Base-by-base conservation (phyloP, 1,140 invertebrate species). In the Metaphire vulgaris region DNA sequence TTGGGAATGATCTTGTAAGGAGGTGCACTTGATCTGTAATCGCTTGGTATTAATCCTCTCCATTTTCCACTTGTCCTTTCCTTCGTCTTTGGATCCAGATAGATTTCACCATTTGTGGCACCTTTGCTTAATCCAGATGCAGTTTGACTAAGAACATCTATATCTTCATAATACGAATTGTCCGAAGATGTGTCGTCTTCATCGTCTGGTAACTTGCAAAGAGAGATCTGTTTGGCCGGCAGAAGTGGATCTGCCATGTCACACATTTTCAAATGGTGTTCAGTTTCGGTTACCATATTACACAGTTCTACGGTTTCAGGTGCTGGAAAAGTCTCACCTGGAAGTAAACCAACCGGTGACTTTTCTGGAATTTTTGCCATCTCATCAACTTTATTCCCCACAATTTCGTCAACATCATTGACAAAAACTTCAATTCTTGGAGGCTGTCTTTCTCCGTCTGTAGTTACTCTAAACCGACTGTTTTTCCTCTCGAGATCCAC, bases 121-220 rank as follows among this genome's bases (percentile, higher is more conserved):
- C 6, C 6, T 56, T 6, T 56, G 41, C 41, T 56, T 6, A 21
- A 56, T 6, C 41, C 21, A 6, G 41, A 56, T 56, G 41, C 6
- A 56, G 6, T 21, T 21, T 65, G 31, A 56, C 70, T 41, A 30
- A 72, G n/a, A 29, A 30, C 32, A 31, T 76, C 75, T 33, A 76
- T 76, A 69, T 76, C 75, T 34, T 76, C 75, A 31, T 76, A 76
- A 26, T 76, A 76, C 0, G 75, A 76, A 31, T 72, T 32, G 41
- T 70, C 64, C 21, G 41, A 67, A n/a, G 68, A 72, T 56, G 41
- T 12, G 21, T 56, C 41, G 6, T 56, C 41, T 21, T 56, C 41
- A 56, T 56, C 41, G 21, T 56, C 41, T 56, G 41, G 41, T 21
- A 21, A 21, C 41, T 56, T 56, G n/a, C n/a, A n/a, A n/a, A n/a